Base-by-base conservation (phyloP, 1,140 invertebrate genomes). In the Scaptomyza graminum region DNA sequence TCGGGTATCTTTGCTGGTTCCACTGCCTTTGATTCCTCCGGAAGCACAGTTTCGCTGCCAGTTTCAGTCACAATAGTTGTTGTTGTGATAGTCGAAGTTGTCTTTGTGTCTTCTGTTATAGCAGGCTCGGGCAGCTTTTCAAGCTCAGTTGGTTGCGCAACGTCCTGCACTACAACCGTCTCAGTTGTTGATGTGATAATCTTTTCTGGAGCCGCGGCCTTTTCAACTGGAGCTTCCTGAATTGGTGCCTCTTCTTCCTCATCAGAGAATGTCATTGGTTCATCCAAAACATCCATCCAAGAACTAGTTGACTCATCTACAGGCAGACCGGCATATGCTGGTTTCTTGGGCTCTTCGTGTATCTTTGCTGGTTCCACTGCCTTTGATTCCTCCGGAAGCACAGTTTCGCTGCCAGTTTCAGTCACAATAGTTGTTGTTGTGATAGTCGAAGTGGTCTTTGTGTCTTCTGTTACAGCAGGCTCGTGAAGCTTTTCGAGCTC, bases 261-360 rank as follows among this genome's bases (percentile, higher is more conserved):
- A 13, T 73, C 91, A 15, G 89, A 87, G 65, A 93, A 91, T 8
- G 78, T 76, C 51, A 93, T 92, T 60, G 92, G 91, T 79, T 93
- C 92, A 75, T 94, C 93, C 51, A 93, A 69, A 55, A 93, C 90
- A 82, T 92, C 93, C 88, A 94, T 92, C 92, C 93, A 94, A n/a
- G 91, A 78, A 66, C 92, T 92, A 39, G 90, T 91, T 11, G 92
- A 87, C 64, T 92, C 83, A 69, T 93, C 92, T 41, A 93, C 91
- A 55, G 92, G 92, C 34, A 92, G 78, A 15, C 90, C 92, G 52
- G 90, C 91, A 72, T 92, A 92, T 13, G 75, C 82, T 54, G 68
- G 55, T 67, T 82, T 88, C 50, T 72, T 74, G 1, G 61, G 59
- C 15, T 72, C 55, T 13, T 71, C 73, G 0, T 46, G 51, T 74